Evolutionary conservation across 1,140 invertebrate species (phyloP).

Genomic region (Drosophila ananassae): DNA sequence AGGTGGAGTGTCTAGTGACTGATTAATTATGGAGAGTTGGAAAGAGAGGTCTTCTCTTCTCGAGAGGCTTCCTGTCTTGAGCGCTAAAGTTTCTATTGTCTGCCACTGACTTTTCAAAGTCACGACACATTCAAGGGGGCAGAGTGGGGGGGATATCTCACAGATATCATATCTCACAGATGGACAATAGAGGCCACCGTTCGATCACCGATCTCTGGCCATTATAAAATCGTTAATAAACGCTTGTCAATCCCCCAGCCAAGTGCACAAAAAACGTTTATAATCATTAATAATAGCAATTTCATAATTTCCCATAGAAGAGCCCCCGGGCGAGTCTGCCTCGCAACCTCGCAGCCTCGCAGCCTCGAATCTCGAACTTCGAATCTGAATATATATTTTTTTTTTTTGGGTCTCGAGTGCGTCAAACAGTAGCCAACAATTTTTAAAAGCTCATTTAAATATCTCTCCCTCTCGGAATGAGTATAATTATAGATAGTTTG

Average conservation of each 20-base stretch:
- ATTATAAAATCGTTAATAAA: constrained; percentile 83
- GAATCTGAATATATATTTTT: background rate
- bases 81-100: constrained; percentile 41
- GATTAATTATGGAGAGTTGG: constrained; percentile 75
- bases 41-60: too few species aligned
- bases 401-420: constrained; percentile 43
- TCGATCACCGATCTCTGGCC: constrained; percentile 68
- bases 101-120: constrained; percentile 53
- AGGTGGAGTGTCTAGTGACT: constrained; percentile 27
- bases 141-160: background rate
- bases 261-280: constrained; percentile 81
- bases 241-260: constrained; percentile 76
- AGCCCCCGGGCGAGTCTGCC: too few species aligned
- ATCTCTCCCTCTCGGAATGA: constrained; percentile 9
- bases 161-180: background rate
- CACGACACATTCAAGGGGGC: constrained; percentile 54
- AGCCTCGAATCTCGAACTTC: background rate
- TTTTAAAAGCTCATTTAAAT: constrained; percentile 76
- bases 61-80: constrained; percentile 76
- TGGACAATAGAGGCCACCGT: constrained; percentile 62
- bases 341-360: too few species aligned
- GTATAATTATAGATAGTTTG: constrained; percentile 1
- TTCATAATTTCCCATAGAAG: constrained; percentile 76
- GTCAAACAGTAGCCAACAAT: constrained; percentile 78
- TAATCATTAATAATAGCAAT: constrained; percentile 83